Conservation (phyloP, 2,113 vertebrate genomes). For the Podarcis cretensis region DNA sequence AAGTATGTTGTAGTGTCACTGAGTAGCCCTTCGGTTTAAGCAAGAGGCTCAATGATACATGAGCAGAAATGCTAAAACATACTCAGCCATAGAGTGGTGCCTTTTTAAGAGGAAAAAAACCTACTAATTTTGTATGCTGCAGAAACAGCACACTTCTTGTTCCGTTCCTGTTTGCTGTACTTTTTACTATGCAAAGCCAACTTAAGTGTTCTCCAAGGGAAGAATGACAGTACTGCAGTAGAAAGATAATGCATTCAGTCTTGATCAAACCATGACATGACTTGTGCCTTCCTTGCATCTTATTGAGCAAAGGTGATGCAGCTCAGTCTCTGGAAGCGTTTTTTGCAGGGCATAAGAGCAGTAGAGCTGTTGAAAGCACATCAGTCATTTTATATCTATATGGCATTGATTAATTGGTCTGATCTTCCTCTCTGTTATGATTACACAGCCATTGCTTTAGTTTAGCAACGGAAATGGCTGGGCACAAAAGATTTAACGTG, state of each 20-base stretch:
- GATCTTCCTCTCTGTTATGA: constrained; percentile 52
- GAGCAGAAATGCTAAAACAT: neutral
- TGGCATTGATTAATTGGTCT: constrained; percentile 83
- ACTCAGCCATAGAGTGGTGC: neutral
- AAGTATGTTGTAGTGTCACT: neutral
- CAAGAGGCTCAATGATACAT: neutral
- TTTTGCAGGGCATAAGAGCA: constrained; percentile 56
- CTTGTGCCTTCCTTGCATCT: constrained; percentile 54
- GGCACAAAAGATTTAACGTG: constrained; percentile 48
- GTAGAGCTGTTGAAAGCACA: constrained; percentile 48
- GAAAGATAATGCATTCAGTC: constrained; percentile 65
- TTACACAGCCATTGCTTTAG: constrained; percentile 53
- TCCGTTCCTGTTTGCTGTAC: neutral
- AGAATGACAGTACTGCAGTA: constrained; percentile 50
- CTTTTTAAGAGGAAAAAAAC: neutral
- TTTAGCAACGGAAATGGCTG: constrained; percentile 36
- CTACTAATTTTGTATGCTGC: rapidly evolving
- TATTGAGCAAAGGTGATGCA: constrained; percentile 53
- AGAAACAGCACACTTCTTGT: neutral
- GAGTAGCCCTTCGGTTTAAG: neutral
- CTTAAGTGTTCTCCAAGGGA: constrained; percentile 40
- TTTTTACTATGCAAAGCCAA: constrained; percentile 45
- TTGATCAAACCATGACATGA: constrained; percentile 60
- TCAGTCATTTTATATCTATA: constrained; percentile 74
- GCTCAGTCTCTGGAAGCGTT: constrained; percentile 60